Base-by-base conservation (phyloP, 2,113 vertebrate species). In the Hiodon alosoides region DNA sequence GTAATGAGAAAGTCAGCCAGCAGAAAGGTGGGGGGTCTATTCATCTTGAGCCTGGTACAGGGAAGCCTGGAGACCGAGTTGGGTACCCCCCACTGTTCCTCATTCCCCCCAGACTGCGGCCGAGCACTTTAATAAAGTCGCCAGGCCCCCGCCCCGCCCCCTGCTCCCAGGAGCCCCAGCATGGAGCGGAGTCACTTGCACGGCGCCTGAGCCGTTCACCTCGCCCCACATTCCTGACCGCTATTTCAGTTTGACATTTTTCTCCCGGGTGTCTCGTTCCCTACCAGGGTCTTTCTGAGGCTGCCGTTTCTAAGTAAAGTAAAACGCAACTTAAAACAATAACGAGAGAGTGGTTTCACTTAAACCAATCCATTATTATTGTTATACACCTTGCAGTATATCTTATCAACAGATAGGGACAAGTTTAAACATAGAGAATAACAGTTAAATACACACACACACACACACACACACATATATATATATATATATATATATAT, bases 61-160 rank as follows among this genome's bases (percentile, higher is more conserved):
- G n/a, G 14, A 5, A 6, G 14, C 13, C 67, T 69, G 67, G 50
- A 66, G 64, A 3, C 50, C 8, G 5, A 17, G 8, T n/a, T 16
- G 52, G 4, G n/a, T 54, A 14, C 50, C 47, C 14, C 59, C 53
- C 46, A 14, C 53, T 48, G 69, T 61, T 31, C 31, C 31, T 31
- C 31, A 31, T 31, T 31, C 62, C 70, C 54, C 48, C 50, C 17
- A 46, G 17, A 64, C 14, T 31, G 55, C 16, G 64, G 13, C 48
- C 50, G 64, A 57, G 54, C 57, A 73, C 76, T 73, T 78, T 78
- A 73, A 78, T 78, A 73, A 78, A 78, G 76, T 73, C 31, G 31
- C 31, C 31, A 31, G 31, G 31, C 31, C 1, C 13, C 10, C 55
- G 14, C 9, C 11, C 11, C 57, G 48, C 17, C 57, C 66, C 50